These are phyloP conservation scores for Dexiosoma caninum DNA, from an alignment of 2,888 invertebrate genomes.

Conservation along the genomic window DNA sequence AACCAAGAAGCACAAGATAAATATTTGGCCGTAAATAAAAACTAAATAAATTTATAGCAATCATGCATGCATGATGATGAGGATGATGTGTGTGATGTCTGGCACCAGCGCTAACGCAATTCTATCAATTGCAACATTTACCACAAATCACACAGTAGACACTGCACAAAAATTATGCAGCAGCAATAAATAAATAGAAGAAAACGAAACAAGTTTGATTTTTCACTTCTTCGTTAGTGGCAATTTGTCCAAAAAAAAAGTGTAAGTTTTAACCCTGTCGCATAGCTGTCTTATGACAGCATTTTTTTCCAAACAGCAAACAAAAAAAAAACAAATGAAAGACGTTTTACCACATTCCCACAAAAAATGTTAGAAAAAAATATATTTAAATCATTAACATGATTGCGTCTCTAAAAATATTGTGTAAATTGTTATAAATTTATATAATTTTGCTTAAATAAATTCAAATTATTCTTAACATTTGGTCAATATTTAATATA, in stretches of 20 bases:
- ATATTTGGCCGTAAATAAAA: constrained; percentile 27
- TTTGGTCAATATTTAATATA: neutral
- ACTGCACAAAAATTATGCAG: constrained; percentile 29
- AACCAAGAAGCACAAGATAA: neutral
- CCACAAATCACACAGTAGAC: constrained; percentile 40
- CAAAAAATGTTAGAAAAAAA: neutral
- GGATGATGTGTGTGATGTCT: constrained; percentile 32
- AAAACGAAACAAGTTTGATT: constrained; percentile 57
- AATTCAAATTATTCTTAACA: constrained; percentile 12
- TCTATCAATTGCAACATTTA: constrained; percentile 61
- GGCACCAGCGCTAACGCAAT: constrained; percentile 47
- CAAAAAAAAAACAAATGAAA: neutral
- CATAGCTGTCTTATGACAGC: constrained; percentile 40
- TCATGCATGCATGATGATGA: constrained; percentile 44
- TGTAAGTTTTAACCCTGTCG: constrained; percentile 41
- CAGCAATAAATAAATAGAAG: constrained; percentile 30
- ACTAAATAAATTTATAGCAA: constrained; percentile 19
- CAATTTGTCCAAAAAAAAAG: constrained; percentile 18
- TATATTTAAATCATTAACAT: neutral
- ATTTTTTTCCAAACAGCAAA: constrained; percentile 1
- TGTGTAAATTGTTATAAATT: neutral
- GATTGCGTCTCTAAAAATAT: neutral
- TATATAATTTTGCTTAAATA: neutral
- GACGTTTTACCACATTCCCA: constrained; percentile 36
- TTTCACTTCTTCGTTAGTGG: neutral